Evolutionary conservation across 2,888 invertebrate genomes (phyloP).

Genomic region (Aleiodes testaceus): DNA sequence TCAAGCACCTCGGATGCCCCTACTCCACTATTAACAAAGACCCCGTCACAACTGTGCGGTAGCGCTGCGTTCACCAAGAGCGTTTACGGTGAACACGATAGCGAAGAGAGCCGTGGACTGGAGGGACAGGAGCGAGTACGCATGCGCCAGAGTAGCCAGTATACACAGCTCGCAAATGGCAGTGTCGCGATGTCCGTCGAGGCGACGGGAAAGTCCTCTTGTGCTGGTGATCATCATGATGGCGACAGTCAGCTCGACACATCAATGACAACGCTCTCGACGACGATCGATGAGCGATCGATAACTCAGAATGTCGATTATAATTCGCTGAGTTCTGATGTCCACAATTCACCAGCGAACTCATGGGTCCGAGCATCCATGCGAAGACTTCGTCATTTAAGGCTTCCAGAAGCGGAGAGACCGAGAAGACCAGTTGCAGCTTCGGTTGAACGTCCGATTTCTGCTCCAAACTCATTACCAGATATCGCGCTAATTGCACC

Average conservation of each 20-base stretch:
- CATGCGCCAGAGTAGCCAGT: conserved; percentile 57
- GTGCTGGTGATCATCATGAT: background rate
- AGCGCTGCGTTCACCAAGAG: conserved; percentile 33
- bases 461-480: conserved; percentile 65
- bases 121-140: conserved; percentile 47
- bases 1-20: conserved; percentile 2
- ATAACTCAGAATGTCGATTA: conserved; percentile 36
- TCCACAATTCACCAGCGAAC: conserved; percentile 57
- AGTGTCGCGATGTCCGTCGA: conserved; percentile 71
- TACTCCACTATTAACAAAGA: conserved; percentile 23
- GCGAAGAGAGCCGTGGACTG: conserved; percentile 35
- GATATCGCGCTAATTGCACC: conserved; percentile 69
- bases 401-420: conserved; percentile 69
- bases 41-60: background rate
- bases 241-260: conserved; percentile 1
- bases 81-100: conserved; percentile 26
- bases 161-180: conserved; percentile 57
- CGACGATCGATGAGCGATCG: conserved; percentile 12
- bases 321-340: conserved; percentile 42
- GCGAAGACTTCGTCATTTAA: conserved; percentile 75
- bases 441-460: conserved; percentile 33
- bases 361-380: conserved; percentile 77
- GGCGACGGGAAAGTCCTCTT: conserved; percentile 64
- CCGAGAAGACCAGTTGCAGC: conserved; percentile 40
- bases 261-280: conserved; percentile 23